These are phyloP conservation scores for Neotoxoptera formosana DNA, from an alignment of 1,140 invertebrate genomes.

Conservation along the genomic window DNA sequence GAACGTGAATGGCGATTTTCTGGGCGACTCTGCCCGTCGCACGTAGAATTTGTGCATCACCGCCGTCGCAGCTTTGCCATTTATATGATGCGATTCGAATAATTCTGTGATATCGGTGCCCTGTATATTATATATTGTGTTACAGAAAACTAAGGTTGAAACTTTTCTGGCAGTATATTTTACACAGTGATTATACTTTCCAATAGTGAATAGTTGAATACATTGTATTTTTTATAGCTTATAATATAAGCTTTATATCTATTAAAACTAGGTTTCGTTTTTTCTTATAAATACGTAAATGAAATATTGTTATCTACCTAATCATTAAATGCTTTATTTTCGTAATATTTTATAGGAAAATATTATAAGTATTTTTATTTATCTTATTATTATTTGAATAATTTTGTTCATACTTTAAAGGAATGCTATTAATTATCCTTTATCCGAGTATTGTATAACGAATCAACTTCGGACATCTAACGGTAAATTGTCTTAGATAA, in stretches of 20 bases:
- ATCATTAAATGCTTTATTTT: background rate
- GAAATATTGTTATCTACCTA: background rate
- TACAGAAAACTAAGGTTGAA: background rate
- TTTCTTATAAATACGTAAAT: background rate
- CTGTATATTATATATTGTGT: conserved; percentile 59
- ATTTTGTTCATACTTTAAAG: background rate
- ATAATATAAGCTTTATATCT: no score
- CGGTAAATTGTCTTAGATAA: background rate
- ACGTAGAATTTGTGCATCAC: conserved; percentile 69
- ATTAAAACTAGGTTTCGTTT: background rate
- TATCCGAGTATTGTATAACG: background rate
- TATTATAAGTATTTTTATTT: background rate
- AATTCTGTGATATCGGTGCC: conserved; percentile 80
- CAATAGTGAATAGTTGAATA: no score
- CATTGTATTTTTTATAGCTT: background rate
- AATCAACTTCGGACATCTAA: background rate
- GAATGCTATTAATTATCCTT: background rate
- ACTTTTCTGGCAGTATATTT: background rate
- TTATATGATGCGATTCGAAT: conserved; percentile 74
- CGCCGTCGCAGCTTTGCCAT: conserved; percentile 60
- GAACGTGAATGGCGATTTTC: conserved; percentile 75
- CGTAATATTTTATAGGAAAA: background rate
- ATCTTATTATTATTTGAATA: background rate
- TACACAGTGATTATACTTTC: background rate
- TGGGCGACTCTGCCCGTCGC: conserved; percentile 66